Evolutionary conservation across 1,140 invertebrate species (phyloP).

Genomic region (Maniola jurtina): DNA sequence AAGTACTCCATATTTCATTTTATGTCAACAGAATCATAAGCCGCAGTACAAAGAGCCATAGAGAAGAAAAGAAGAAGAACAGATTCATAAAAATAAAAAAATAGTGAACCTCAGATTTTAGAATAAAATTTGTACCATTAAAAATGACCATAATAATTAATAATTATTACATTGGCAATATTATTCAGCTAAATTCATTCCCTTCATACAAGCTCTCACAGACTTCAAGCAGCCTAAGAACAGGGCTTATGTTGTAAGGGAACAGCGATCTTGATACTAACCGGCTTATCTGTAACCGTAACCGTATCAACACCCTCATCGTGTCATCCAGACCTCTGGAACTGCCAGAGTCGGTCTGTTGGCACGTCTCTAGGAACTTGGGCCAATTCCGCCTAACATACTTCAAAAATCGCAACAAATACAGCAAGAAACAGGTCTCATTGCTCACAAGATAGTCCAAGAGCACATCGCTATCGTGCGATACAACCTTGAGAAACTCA

Average conservation of each 20-base stretch:
- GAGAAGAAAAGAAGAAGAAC: constrained; percentile 4
- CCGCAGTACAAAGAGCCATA: too few relatives aligned
- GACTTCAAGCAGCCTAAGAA: constrained; percentile 89
- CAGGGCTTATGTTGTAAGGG: constrained; percentile 94
- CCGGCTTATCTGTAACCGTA: constrained; percentile 89
- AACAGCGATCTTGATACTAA: constrained; percentile 90
- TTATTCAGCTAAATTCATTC: constrained; percentile 83
- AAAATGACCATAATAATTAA: not conserved
- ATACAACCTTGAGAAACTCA: constrained; percentile 90
- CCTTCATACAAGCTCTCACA: constrained; percentile 93
- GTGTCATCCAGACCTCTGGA: constrained; percentile 87
- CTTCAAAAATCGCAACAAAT: constrained; percentile 91
- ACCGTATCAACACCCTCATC: constrained; percentile 89
- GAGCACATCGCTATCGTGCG: constrained; percentile 89
- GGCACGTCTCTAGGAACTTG: constrained; percentile 88
- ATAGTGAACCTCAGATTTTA: constrained; percentile 6
- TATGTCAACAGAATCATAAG: too few relatives aligned
- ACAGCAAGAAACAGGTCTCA: constrained; percentile 94
- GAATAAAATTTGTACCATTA: constrained; percentile 22
- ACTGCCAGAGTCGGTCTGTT: constrained; percentile 74
- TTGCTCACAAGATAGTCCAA: constrained; percentile 94
- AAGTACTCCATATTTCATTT: too few relatives aligned
- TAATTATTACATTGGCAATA: constrained; percentile 1
- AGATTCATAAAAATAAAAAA: constrained; percentile 8
- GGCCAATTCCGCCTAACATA: constrained; percentile 91